Evolutionary conservation across 2,113 vertebrate genomes (phyloP).

Genomic region (Carassius carassius): DNA sequence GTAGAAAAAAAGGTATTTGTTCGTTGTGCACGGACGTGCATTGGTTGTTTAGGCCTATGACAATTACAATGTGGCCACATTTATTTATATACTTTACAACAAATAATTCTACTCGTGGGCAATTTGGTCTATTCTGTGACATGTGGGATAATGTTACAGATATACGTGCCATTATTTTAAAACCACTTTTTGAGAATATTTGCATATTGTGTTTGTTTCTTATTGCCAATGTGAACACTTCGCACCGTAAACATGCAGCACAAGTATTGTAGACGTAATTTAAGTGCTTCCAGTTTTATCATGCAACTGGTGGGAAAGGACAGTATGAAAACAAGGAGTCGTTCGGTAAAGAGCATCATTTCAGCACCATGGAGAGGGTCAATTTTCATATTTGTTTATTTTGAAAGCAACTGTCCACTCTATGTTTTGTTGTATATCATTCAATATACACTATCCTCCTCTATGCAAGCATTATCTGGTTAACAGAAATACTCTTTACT

Average conservation of each 20-base stretch:
- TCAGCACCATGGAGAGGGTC: slow-evolving; percentile 60
- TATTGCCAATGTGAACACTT: not conserved
- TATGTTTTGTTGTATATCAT: not conserved
- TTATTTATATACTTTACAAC: not conserved
- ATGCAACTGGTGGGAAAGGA: slow-evolving; percentile 53
- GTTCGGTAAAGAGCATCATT: not conserved
- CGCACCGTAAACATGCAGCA: not conserved
- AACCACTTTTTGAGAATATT: not conserved
- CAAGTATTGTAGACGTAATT: not conserved
- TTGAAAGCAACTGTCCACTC: not conserved
- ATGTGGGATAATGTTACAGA: not conserved
- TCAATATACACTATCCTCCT: not conserved
- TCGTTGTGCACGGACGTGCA: not conserved
- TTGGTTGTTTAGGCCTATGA: not conserved
- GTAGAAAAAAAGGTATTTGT: not conserved
- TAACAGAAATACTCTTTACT: not conserved
- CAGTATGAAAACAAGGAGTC: not conserved
- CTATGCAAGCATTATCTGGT: not conserved
- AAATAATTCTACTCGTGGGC: not conserved
- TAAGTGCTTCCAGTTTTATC: not conserved
- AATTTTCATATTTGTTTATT: not conserved
- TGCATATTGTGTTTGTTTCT: not conserved
- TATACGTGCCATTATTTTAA: not conserved
- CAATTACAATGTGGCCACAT: not conserved
- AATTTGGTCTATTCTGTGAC: not conserved